These are phyloP conservation scores for Tribolium castaneum DNA, from an alignment of 1,140 invertebrate species.

Conservation along the genomic window DNA sequence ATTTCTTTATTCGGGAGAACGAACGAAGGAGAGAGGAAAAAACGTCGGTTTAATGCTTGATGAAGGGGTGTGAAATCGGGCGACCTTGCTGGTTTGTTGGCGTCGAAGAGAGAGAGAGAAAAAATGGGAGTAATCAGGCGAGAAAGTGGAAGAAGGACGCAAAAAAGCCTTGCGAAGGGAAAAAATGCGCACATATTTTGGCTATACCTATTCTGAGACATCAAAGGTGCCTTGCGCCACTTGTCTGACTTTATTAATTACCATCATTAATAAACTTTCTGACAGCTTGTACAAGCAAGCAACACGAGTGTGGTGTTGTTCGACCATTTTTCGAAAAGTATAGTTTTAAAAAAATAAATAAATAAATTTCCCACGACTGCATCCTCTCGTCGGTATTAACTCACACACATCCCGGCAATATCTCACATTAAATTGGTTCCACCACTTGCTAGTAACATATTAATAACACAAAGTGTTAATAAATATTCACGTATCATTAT, in stretches of 20 bases:
- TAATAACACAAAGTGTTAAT: constrained; percentile 40
- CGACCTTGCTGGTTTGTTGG: background rate
- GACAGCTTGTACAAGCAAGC: background rate
- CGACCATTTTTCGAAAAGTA: too few species aligned
- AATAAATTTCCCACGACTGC: background rate
- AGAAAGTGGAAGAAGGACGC: background rate
- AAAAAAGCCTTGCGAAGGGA: background rate
- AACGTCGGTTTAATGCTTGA: background rate
- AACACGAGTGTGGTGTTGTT: background rate
- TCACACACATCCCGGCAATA: constrained; percentile 17
- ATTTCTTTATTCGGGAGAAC: background rate
- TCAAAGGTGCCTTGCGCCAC: background rate
- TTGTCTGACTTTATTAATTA: background rate
- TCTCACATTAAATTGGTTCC: constrained; percentile 32
- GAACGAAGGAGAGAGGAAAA: too few species aligned
- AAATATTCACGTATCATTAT: constrained; percentile 40
- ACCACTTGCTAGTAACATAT: constrained; percentile 37
- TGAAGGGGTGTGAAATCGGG: background rate
- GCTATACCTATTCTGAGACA: background rate
- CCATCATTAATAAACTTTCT: background rate
- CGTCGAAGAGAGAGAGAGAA: background rate
- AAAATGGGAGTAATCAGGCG: background rate
- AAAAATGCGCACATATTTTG: background rate
- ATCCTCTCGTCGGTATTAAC: background rate
- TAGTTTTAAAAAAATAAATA: background rate